A percentile compares a stretch with the other conserved stretches of the same genome.
phyloP scores from a whole-genome alignment of 2,888 invertebrate species.

The Tenthredo amoena region DNA sequence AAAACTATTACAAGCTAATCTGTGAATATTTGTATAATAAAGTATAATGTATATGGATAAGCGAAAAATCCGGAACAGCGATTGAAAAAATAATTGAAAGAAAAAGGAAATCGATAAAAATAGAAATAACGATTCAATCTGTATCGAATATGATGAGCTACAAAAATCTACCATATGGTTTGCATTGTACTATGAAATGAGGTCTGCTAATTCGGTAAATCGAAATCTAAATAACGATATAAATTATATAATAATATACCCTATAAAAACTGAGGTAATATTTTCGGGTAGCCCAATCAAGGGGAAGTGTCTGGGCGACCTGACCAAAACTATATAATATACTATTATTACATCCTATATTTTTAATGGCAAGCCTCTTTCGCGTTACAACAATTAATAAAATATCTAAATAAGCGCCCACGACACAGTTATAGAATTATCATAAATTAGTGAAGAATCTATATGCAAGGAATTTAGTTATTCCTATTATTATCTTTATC shows the following conservation, averaged over 20 bases:
- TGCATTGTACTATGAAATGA: neutral
- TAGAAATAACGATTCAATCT: neutral
- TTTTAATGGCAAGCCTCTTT: conserved; percentile 14
- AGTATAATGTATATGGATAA: neutral
- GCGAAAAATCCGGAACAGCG: neutral
- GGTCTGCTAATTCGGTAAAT: neutral
- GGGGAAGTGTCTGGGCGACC: conserved; percentile 73
- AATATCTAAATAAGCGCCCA: conserved; percentile 15
- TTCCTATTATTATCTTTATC: neutral
- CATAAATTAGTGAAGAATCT: neutral
- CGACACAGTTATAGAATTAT: conserved; percentile 18
- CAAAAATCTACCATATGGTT: neutral
- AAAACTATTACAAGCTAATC: conserved; percentile 51
- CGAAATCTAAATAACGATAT: neutral
- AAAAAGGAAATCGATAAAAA: neutral
- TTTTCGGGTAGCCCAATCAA: conserved; percentile 68
- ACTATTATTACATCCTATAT: conserved; percentile 2
- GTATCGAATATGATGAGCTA: neutral
- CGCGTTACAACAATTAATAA: neutral
- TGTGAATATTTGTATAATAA: conserved; percentile 52
- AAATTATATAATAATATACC: neutral
- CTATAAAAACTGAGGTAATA: neutral
- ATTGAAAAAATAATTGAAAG: neutral
- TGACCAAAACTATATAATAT: conserved; percentile 7
- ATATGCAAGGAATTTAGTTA: neutral